Evolutionary conservation across 1,140 invertebrate species (phyloP).

Genomic region (Pissodes strobi): DNA sequence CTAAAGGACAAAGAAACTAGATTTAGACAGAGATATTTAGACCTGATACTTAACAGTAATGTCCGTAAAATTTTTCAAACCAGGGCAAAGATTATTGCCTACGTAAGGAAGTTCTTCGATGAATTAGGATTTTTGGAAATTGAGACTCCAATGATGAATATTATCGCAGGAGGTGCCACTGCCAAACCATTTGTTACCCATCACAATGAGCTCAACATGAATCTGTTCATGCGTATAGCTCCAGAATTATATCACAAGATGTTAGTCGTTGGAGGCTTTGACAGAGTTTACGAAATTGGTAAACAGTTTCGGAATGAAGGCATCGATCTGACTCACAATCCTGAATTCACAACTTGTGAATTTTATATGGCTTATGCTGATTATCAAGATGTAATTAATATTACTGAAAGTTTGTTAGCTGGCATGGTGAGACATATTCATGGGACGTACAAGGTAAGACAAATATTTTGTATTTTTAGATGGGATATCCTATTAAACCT

Average conservation of each 20-base stretch:
- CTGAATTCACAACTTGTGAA: slow-evolving; percentile 99
- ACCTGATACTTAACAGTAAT: slow-evolving; percentile 92
- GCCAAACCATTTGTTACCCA: slow-evolving; percentile 99
- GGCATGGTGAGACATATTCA: slow-evolving; percentile 78
- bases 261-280: slow-evolving; percentile 95
- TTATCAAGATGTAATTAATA: slow-evolving; percentile 92
- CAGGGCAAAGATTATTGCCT: slow-evolving; percentile 90
- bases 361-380: slow-evolving; percentile 99
- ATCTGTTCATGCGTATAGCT: slow-evolving; percentile 96
- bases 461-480: no score
- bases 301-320: slow-evolving; percentile 98
- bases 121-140: slow-evolving; percentile 95
- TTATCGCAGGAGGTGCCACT: slow-evolving; percentile 97
- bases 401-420: slow-evolving; percentile 92
- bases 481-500: no score
- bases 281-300: slow-evolving; percentile 97
- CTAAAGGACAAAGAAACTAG: slow-evolving; percentile 96
- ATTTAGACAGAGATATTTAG: slow-evolving; percentile 94
- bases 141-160: slow-evolving; percentile 99
- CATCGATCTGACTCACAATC: slow-evolving; percentile 98
- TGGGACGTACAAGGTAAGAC: slow-evolving; percentile 66
- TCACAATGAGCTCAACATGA: slow-evolving; percentile 98
- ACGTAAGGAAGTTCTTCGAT: slow-evolving; percentile 90
- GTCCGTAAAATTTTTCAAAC: slow-evolving; percentile 89
- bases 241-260: slow-evolving; percentile 99